Evolutionary conservation across 2,113 vertebrate species (phyloP), one percentile per base, ranked within the genome.

Genomic region (Siphamia tubifer): DNA sequence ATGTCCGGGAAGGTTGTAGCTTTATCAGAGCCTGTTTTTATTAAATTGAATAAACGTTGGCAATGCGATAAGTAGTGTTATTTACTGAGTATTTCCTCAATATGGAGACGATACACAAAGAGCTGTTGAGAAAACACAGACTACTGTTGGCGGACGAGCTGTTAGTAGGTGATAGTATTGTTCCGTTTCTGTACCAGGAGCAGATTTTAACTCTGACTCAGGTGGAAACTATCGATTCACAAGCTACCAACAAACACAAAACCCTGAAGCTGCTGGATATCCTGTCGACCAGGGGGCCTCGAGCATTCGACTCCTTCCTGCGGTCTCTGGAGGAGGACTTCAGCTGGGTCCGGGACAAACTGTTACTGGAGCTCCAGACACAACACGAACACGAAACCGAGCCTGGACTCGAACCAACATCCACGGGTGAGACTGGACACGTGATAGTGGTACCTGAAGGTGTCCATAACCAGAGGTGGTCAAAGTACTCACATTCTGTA

Each of bases 131-230:
- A 44, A 91, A 85, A 0, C 74, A 94, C 56, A 91, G 95, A 3
- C 75, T 96, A 56, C 83, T 94, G 17, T 89, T 99, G 40, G 92
- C 93, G 53, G 86, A 90, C 0, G 92, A 96, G 75, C 91, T 97
- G 3, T 70, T 96, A 74, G 94, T 96, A 35, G 94, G 93, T 2
- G 95, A 95, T 31, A 34, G 92, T 1, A 89, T 98, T 51, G 86
- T 97, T 77, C 95, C 95, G 21, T 93, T 95, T 24, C 92, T 99
- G 76, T 96, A 93, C 74, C 96, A 98, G 86, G 97, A 98, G 88
- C 87, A 91, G 5, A 74, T 98, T 56, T 81, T 98, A 51, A 96
- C 94, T 0, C 90, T 91, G 51, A 77, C 79, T 7, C 94, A 98
- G 0, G 74, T 96, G 53, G 92, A 99, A 69, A 93, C 95, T 73